These are phyloP conservation scores for Taurulus bubalis DNA, from an alignment of 2,113 vertebrate genomes.

Conservation along the genomic window DNA sequence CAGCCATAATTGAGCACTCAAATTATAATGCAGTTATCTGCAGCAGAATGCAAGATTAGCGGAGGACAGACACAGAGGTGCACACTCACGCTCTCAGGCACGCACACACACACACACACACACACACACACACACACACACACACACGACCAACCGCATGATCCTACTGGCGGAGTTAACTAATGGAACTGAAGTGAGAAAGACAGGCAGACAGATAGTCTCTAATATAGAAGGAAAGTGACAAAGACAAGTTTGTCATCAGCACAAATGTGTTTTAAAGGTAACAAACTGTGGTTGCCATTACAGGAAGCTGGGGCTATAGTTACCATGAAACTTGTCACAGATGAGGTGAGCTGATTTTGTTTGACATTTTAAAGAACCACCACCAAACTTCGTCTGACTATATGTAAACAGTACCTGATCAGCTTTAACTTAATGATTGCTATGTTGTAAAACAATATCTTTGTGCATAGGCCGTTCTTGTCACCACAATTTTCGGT, in stretches of 20 bases:
- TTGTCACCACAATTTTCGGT: not conserved
- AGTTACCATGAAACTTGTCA: constrained; percentile 60
- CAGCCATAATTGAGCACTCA: too few relatives aligned
- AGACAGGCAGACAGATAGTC: not conserved
- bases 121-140: too few relatives aligned
- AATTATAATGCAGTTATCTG: not conserved
- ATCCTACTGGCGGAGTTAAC: not conserved
- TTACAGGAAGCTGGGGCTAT: constrained; percentile 63
- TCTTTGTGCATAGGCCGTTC: not conserved
- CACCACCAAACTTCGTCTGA: not conserved
- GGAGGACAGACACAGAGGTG: not conserved
- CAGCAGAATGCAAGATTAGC: not conserved
- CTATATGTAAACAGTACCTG: not conserved
- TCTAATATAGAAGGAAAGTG: not conserved
- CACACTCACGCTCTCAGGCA: not conserved
- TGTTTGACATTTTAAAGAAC: constrained; percentile 44
- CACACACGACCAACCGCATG: not conserved
- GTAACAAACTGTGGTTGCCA: constrained; percentile 48
- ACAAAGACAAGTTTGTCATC: not conserved
- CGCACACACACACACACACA: too few relatives aligned
- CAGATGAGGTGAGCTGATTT: constrained; percentile 39
- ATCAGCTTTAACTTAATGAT: not conserved
- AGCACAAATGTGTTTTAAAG: not conserved
- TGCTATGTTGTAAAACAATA: not conserved
- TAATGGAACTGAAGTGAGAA: not conserved